Evolutionary conservation across 2,888 invertebrate species (phyloP), one percentile per base, ranked within the genome.

Genomic region (Fragum whitleyi): DNA sequence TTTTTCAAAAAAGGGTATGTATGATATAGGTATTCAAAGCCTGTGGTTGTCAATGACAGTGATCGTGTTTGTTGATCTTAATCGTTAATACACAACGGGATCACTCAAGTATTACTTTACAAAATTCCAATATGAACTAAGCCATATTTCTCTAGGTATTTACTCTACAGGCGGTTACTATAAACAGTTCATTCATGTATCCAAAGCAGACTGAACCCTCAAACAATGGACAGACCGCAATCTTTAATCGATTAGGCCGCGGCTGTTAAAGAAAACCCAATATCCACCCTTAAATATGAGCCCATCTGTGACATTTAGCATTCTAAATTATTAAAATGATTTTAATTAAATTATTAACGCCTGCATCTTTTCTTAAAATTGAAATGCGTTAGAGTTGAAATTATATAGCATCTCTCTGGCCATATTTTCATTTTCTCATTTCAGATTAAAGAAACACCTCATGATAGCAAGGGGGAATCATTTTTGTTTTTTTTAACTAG

Each of bases 111-210:
- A 61, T 61, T n/a, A 32, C 61, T 32, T 61, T 61, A 61, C 61
- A 39, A 65, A 65, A 26, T 36, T 65, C 42, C 65, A 42, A 65
- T 65, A 42, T 42, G 65, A 65, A 65, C 65, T 65, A 21, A 65
- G 42, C 65, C 32, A 36, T 42, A 42, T 65, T 65, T 39, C 23
- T 39, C 16, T 23, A 21, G 42, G 21, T 32, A 32, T 61, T 42
- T 39, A 65, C 71, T 71, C 21, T n/a, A 53, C 2, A 29, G 73
- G 61, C 36, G 68, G 80, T 80, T 62, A 36, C 80, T 65, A 80
- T 75, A 76, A 80, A 80, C 80, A 80, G 26, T 55, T 16, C 51
- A n/a, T 67, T 19, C 59, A 76, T 47, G 80, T 80, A 72, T 76
- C 80, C 80, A 80, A 14, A 80, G 76, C 80, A 80, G 32, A 67